Conservation (phyloP, 2,888 invertebrate species). For the Chymomyza fuscimana region DNA sequence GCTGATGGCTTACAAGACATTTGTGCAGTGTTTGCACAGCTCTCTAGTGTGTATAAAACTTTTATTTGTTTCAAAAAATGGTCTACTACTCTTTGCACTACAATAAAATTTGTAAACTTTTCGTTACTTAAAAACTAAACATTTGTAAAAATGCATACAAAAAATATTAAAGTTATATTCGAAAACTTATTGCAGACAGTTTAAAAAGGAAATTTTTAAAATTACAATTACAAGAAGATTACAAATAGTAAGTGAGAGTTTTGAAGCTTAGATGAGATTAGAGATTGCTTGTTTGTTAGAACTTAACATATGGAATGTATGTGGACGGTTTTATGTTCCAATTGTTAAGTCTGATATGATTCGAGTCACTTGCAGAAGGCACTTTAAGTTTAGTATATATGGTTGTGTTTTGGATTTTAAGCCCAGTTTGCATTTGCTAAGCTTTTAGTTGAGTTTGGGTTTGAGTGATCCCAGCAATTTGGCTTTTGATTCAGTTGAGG, state of each 20-base stretch:
- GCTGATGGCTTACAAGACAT: no score
- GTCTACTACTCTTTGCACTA: slow-evolving; percentile 38
- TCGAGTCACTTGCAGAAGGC: slow-evolving; percentile 48
- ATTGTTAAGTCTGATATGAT: slow-evolving; percentile 36
- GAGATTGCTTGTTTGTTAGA: background rate
- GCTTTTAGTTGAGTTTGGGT: background rate
- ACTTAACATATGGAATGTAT: background rate
- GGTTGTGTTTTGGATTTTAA: background rate
- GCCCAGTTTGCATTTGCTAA: background rate
- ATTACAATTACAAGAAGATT: background rate
- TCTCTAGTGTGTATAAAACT: slow-evolving; percentile 23
- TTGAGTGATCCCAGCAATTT: no score
- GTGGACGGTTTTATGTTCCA: slow-evolving; percentile 48
- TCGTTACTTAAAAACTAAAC: slow-evolving; percentile 29
- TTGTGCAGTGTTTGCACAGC: no score
- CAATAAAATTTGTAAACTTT: slow-evolving; percentile 57
- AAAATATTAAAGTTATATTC: background rate
- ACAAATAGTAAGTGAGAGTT: background rate
- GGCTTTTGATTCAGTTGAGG: no score
- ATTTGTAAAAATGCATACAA: slow-evolving; percentile 35
- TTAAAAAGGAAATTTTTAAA: background rate
- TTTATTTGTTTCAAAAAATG: slow-evolving; percentile 41
- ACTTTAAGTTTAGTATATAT: slow-evolving; percentile 31
- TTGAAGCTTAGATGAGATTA: background rate
- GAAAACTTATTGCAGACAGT: background rate